Base-by-base conservation (phyloP, 2,888 invertebrate genomes). In the Ochropleura leucogaster region DNA sequence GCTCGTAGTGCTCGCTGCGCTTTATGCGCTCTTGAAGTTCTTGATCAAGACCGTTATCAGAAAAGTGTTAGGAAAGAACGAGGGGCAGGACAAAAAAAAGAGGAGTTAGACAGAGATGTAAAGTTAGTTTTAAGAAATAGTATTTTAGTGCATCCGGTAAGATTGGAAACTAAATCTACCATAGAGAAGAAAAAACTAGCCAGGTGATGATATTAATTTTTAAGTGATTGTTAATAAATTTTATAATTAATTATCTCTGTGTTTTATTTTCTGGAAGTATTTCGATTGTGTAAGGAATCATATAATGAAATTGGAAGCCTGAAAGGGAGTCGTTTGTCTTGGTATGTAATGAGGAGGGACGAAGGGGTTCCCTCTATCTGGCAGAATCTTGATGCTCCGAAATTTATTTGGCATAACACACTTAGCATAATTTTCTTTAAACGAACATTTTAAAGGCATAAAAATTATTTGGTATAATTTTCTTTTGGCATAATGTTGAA, bases 31-130 rank as follows among this genome's bases (percentile, higher is more conserved):
- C 3, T 40, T 77, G 0, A 63, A 0, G 40, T 30, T 77, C 12
- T 16, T 69, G 1, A 8, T 84, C 12, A 77, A 60, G 20, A n/a
- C 10, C 49, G 40, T 16, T 14, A 51, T 68, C n/a, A 69, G 44
- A 62, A 80, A 77, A 42, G 5, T 80, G 2, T 76, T 51, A 0
- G 83, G 87, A 0, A 75, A 55, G 20, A 75, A 80, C 3, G 30
- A 59, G 9, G 68, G 70, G 14, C 16, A 44, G 0, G 8, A 18
- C 44, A 80, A 71, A n/a, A 85, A 72, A 14, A 68, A 77, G 44
- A 77, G 20, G 10, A 51, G 77, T 77, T 77, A 47, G 62, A 20
- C n/a, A 44, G n/a, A 0, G 14, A 20, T 14, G 14, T 10, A 12
- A n/a, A n/a, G 4, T 44, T 62, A 46, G 7, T 0, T 44, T n/a